Percentiles rank a stretch among this genome's conserved stretches.
Evolutionary conservation across 2,888 invertebrate species (phyloP).

Genomic region (Heliconius sara): DNA sequence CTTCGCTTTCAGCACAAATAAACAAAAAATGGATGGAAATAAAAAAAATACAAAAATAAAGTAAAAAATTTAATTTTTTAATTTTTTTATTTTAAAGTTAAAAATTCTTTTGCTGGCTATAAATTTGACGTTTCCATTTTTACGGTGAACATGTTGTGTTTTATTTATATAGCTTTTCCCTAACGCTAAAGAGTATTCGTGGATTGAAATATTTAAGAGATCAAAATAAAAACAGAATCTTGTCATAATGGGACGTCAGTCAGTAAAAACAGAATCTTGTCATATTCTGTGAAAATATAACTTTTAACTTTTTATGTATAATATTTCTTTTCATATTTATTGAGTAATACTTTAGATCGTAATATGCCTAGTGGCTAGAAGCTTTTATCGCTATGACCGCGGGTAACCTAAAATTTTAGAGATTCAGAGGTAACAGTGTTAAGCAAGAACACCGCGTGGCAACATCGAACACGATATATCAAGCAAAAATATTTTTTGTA

Average conservation of each 20-base stretch:
- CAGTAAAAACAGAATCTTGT: not conserved
- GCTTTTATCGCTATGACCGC: no score
- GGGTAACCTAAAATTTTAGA: no score
- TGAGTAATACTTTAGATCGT: no score
- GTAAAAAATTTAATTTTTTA: no score
- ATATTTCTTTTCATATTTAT: no score
- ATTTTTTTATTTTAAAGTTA: no score
- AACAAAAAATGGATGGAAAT: not conserved
- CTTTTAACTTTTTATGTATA: no score
- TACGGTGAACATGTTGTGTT: constrained; percentile 7
- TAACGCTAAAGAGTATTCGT: constrained; percentile 13
- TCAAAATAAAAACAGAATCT: not conserved
- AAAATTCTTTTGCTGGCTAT: not conserved
- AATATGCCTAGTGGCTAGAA: no score
- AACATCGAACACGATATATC: no score
- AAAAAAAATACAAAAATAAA: not conserved
- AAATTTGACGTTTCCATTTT: constrained; percentile 18
- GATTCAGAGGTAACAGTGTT: no score
- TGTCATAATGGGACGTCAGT: not conserved
- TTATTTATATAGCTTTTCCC: constrained; percentile 15
- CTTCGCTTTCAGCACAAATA: not conserved
- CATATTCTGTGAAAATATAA: not conserved
- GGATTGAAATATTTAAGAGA: constrained; percentile 15
- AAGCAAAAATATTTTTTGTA: no score
- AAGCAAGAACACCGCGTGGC: no score